These are phyloP conservation scores for Drosophila merina DNA, from an alignment of 2,888 invertebrate genomes.

Conservation along the genomic window DNA sequence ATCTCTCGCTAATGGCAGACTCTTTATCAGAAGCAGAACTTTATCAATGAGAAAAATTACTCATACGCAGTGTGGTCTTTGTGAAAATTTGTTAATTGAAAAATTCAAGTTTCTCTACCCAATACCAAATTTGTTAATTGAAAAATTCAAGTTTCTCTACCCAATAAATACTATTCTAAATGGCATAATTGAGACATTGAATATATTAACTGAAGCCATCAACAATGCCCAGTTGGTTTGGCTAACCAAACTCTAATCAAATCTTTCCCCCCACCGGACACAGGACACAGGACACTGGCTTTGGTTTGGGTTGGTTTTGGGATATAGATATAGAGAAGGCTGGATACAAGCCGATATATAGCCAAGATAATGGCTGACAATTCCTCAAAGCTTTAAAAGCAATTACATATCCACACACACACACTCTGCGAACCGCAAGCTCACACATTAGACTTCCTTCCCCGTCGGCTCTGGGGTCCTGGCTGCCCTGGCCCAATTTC, in stretches of 20 bases:
- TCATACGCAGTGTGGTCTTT: background rate
- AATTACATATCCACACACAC: slow-evolving; percentile 18
- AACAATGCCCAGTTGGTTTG: slow-evolving; percentile 12
- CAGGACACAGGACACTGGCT: background rate
- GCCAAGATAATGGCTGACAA: slow-evolving; percentile 47
- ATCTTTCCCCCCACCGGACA: background rate
- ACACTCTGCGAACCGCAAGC: slow-evolving; percentile 1
- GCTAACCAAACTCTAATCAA: slow-evolving; percentile 22
- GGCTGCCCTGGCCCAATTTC: slow-evolving; percentile 1
- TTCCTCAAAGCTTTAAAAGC: slow-evolving; percentile 55
- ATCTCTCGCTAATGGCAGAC: background rate
- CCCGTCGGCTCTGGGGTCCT: background rate
- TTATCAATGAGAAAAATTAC: background rate
- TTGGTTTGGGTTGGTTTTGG: slow-evolving; percentile 1
- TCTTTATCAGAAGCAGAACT: background rate
- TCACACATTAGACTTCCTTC: slow-evolving; percentile 22
- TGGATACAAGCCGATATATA: slow-evolving; percentile 5
- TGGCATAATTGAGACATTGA: slow-evolving; percentile 25
- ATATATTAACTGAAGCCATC: slow-evolving; percentile 19
- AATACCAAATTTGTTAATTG: slow-evolving; percentile 3
- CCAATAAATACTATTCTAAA: slow-evolving; percentile 9
- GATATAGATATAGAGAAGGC: background rate
- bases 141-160: background rate
- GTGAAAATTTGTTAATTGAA: background rate
- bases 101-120: background rate